phyloP scores from a whole-genome alignment of 2,888 invertebrate genomes.

The Perizoma affinitatum region DNA sequence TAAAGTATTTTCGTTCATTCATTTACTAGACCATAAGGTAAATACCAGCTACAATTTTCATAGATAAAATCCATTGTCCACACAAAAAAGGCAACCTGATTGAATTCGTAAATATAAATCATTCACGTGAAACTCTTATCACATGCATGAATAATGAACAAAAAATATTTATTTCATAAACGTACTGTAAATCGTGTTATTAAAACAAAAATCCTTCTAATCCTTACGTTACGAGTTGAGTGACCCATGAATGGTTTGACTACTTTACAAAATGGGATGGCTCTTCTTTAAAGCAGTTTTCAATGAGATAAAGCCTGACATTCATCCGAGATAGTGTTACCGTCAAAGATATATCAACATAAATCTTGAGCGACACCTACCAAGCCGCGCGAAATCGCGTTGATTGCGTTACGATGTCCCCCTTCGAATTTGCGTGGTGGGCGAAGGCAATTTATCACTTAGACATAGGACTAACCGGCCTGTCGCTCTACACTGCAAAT shows the following conservation, averaged over 20 bases:
- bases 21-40: too few relatives aligned
- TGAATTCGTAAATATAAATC: constrained; percentile 22
- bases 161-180: constrained; percentile 1
- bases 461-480: constrained; percentile 74
- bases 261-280: too few relatives aligned
- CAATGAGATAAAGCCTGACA: constrained; percentile 15
- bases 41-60: too few relatives aligned
- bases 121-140: constrained; percentile 18
- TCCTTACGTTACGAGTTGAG: too few relatives aligned
- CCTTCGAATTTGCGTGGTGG: constrained; percentile 79
- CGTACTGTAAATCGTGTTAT: too few relatives aligned
- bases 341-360: constrained; percentile 51
- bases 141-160: constrained; percentile 16
- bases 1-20: too few relatives aligned
- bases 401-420: constrained; percentile 77
- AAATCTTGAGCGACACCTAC: constrained; percentile 70
- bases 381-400: constrained; percentile 71
- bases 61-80: neutral
- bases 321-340: constrained; percentile 35
- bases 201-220: too few relatives aligned
- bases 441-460: constrained; percentile 81
- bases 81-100: constrained; percentile 15
- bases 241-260: too few relatives aligned
- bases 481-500: constrained; percentile 61
- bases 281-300: neutral